Evolutionary conservation across 2,113 vertebrate genomes (phyloP), one percentile per base, ranked within the genome.

Genomic region (Gallinago jamesoni): DNA sequence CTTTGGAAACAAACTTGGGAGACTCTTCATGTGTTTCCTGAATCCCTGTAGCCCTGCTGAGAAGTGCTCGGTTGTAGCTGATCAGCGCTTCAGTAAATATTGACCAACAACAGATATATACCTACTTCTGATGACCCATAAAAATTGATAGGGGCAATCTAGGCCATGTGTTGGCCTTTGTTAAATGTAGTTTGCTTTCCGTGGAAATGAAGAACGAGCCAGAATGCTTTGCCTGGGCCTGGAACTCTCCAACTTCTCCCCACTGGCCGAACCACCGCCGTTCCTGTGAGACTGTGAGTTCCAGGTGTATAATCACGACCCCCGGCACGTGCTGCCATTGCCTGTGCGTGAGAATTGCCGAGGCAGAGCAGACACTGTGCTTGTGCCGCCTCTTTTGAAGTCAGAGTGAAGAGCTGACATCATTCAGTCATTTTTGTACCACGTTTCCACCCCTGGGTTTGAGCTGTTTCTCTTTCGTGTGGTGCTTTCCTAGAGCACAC

Each of bases 61-160:
- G 53, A 0, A 0, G 12, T 25, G 62, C 21, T 30, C 0, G 2
- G 18, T 1, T 24, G 52, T 28, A 1, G 4, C 24, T 33, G 43
- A 28, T 52, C 10, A 47, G 21, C 30, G 7, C 68, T 64, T 75
- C 56, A 27, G 83, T 21, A 75, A 2, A 35, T 74, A 25, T 5
- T 93, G 83, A 31, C 74, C 81, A 75, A 12, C 39, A 79, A 1
- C 43, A 85, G 66, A 35, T 14, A n/a, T 0, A 5, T 25, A 16
- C 39, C n/a, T 70, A 1, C 41, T 55, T 57, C 68, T 77, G 31
- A 52, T 94, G 87, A 47, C 56, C 87, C 60, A 35, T 48, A 70
- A 47, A 90, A 43, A 35, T 3, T 8, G 31, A 33, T 14, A 52
- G 43, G 73, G 56, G 89, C 66, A 69, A 82, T 86, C 64, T 74